Conservation (phyloP, 2,113 vertebrate species). For the Tonatia bakeri region DNA sequence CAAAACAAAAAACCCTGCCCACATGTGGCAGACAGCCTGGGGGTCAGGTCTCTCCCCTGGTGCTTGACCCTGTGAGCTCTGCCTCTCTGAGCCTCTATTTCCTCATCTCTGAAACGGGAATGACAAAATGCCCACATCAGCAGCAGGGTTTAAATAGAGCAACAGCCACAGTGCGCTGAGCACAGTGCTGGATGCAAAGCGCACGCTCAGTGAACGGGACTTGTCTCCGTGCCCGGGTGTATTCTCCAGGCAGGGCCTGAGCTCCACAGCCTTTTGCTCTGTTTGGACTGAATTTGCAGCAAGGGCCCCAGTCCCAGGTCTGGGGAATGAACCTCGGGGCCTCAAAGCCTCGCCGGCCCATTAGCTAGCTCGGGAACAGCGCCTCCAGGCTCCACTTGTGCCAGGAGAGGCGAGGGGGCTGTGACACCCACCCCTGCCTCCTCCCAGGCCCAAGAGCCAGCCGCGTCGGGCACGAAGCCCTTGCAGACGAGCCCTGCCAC, state of each 20-base stretch:
- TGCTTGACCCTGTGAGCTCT: not conserved
- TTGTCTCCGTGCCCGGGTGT: not conserved
- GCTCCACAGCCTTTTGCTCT: not conserved
- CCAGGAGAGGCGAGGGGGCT: not conserved
- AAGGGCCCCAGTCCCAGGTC: not conserved
- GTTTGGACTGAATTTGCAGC: not conserved
- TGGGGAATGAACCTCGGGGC: not conserved
- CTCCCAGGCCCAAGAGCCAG: accelerated
- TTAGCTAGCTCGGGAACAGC: accelerated
- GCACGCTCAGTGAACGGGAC: accelerated
- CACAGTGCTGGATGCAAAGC: not conserved
- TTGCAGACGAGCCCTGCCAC: not conserved
- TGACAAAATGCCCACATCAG: not conserved
- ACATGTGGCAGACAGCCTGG: not conserved
- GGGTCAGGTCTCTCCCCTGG: not conserved
- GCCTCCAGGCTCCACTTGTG: not conserved
- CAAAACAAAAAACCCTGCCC: not conserved
- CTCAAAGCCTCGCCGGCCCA: not conserved
- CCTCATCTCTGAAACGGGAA: not conserved
- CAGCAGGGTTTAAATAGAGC: not conserved
- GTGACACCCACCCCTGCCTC: not conserved
- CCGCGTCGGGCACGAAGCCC: accelerated
- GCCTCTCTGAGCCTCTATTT: not conserved
- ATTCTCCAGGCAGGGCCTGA: accelerated
- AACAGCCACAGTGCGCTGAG: accelerated